These are phyloP conservation scores for Drosophila gunungcola DNA, from an alignment of 1,140 invertebrate species.

Conservation along the genomic window DNA sequence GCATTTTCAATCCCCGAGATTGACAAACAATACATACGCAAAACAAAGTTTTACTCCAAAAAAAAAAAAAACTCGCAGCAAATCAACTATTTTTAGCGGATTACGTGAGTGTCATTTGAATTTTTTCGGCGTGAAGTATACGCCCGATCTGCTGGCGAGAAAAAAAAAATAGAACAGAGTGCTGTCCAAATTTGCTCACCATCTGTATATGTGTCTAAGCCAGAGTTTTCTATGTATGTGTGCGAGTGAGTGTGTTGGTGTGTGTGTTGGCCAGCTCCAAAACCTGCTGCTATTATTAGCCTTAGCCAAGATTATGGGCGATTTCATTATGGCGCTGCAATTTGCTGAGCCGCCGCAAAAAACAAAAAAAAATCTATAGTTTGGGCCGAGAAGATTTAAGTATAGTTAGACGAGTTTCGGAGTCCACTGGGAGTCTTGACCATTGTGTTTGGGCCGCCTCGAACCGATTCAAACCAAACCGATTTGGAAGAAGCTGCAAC, in stretches of 20 bases:
- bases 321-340: slow-evolving; percentile 66
- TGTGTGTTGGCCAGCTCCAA: slow-evolving; percentile 64
- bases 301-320: slow-evolving; percentile 76
- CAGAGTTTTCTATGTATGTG: slow-evolving; percentile 23
- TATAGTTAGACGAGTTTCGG: slow-evolving; percentile 45
- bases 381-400: slow-evolving; percentile 46
- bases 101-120: slow-evolving; percentile 81
- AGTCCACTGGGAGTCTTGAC: no score
- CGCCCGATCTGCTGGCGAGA: slow-evolving; percentile 29
- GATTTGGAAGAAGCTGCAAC: slow-evolving; percentile 64
- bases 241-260: slow-evolving; percentile 26
- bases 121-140: slow-evolving; percentile 51
- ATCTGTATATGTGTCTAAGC: slow-evolving; percentile 51
- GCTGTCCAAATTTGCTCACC: slow-evolving; percentile 46
- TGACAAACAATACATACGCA: slow-evolving; percentile 25
- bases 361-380: slow-evolving; percentile 6
- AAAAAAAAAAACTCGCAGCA: slow-evolving; percentile 44
- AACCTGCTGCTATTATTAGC: slow-evolving; percentile 82
- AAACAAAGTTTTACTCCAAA: slow-evolving; percentile 43
- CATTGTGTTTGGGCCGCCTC: slow-evolving; percentile 25
- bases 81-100: slow-evolving; percentile 80
- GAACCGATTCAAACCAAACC: not conserved
- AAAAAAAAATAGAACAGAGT: slow-evolving; percentile 41
- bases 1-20: slow-evolving; percentile 28
- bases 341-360: slow-evolving; percentile 44